Base-by-base conservation (phyloP, 2,113 vertebrate genomes). In the Rhombomys opimus region DNA sequence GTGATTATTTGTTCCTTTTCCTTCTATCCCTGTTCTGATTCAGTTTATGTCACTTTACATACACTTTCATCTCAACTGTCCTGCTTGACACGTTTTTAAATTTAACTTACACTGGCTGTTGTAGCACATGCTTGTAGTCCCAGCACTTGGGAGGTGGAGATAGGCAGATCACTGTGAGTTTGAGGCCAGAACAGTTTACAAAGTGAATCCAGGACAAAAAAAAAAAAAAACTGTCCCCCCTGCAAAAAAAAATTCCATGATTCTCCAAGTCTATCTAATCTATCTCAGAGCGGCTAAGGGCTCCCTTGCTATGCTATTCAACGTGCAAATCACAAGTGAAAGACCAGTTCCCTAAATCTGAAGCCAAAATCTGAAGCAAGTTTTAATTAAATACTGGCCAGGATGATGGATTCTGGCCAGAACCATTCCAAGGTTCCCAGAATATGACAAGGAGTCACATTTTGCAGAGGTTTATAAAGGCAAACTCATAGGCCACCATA, bases 51-150 rank as follows among this genome's bases (percentile, higher is more conserved):
- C 57, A 57, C 2, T 76, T 78, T 57, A 52, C 63, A 46, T 9
- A 23, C 32, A 9, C 57, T 75, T 30, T 84, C 76, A 82, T 80
- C 75, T 92, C 87, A 93, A 72, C 41, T 90, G 17, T 94, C 82
- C 67, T 86, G 5, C 76, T 68, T 63, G 32, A 93, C 5, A 52
- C 6, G 23, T 41, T 75, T 90, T 94, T 32, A 50, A 65, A 68
- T 0, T 9, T 67, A 70, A 73, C 63, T 76, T 78, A 57, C 20
- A 11, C 65, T 91, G 46, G 46, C 46, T 46, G 46, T 46, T 46
- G 46, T 46, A 46, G 46, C 46, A 46, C 46, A 46, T 46, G 46
- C 46, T 46, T 46, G 46, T 46, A 46, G 46, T 46, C 46, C 46
- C 46, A 46, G 46, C 46, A 46, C 46, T 46, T 46, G 46, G 46